Evolutionary conservation across 2,113 vertebrate species (phyloP), one percentile per base, ranked within the genome.

Genomic region (Lepisosteus oculatus): DNA sequence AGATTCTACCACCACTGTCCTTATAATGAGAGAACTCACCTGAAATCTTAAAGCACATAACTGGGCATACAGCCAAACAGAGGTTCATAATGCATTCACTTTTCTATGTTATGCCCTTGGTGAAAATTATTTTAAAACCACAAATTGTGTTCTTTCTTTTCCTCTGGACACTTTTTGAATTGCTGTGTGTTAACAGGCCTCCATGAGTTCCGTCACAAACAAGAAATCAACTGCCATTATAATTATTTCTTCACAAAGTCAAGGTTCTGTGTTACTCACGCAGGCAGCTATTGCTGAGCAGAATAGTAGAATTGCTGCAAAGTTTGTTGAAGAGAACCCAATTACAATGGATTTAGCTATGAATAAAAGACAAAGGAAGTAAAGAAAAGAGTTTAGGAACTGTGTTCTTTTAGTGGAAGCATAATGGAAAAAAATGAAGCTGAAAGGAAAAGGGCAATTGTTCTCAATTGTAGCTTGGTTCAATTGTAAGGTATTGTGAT

Each of bases 151-250:
- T 64, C 61, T 15, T 61, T 64, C 61, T 15, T n/a, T 12, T 29
- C 55, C 42, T 15, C 44, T 11, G 43, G 14, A 54, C 56, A 17
- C 3, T 17, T 73, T 63, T 81, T 84, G 79, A 81, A 84, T 77
- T 74, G 65, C 47, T 76, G 67, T 45, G 55, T 70, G 76, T 74
- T 42, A 63, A 57, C 69, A 74, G 44, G 61, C 17, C 45, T 17
- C 54, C 79, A 82, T 51, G 47, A 51, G 47, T 1, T 84, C 65
- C 78, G 15, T 59, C 13, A 29, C 76, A 63, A 67, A 65, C 77
- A 71, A 73, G 69, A 77, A 85, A 89, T 85, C 85, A 80, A 77
- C 80, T 80, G 78, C 80, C 76, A 79, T 61, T 69, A 67, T 74
- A 17, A 72, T 75, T 80, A 62, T 72, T 69, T 70, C 55, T 72